phyloP scores from a whole-genome alignment of 2,888 invertebrate species.

The Belgica antarctica region DNA sequence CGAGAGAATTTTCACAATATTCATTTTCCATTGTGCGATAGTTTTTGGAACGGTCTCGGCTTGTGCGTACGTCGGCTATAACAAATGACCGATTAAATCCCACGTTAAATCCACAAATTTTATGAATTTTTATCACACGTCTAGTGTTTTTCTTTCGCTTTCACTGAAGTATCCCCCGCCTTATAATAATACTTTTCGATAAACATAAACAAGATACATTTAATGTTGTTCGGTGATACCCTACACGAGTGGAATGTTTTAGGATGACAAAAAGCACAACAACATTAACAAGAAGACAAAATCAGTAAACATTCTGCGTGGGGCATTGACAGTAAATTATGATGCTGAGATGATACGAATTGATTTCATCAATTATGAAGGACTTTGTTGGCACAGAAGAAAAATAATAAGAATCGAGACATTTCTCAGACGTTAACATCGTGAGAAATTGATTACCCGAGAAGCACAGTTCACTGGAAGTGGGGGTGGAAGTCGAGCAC shows the following conservation, averaged over 20 bases:
- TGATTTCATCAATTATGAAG: too few species aligned
- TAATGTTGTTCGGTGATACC: slow-evolving; percentile 5
- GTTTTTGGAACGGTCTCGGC: not conserved
- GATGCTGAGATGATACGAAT: too few species aligned
- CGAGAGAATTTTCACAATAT: slow-evolving; percentile 25
- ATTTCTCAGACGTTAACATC: too few species aligned
- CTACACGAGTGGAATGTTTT: not conserved
- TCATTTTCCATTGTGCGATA: slow-evolving; percentile 14
- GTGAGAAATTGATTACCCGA: too few species aligned
- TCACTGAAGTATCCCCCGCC: not conserved
- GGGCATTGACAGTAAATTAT: too few species aligned
- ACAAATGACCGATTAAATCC: slow-evolving; percentile 17
- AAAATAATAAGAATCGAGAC: too few species aligned
- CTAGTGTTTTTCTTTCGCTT: not conserved
- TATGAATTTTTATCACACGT: slow-evolving; percentile 17
- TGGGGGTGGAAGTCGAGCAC: too few species aligned
- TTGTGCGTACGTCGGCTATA: not conserved
- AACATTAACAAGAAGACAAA: not conserved
- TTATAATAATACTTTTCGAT: slow-evolving; percentile 13
- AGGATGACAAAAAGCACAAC: not conserved
- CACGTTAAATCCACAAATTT: slow-evolving; percentile 4
- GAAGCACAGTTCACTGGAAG: too few species aligned
- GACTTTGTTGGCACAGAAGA: too few species aligned
- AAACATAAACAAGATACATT: slow-evolving; percentile 17
- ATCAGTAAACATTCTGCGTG: not conserved